Base-by-base conservation (phyloP, 2,888 invertebrate genomes). In the Coenonympha glycerion region DNA sequence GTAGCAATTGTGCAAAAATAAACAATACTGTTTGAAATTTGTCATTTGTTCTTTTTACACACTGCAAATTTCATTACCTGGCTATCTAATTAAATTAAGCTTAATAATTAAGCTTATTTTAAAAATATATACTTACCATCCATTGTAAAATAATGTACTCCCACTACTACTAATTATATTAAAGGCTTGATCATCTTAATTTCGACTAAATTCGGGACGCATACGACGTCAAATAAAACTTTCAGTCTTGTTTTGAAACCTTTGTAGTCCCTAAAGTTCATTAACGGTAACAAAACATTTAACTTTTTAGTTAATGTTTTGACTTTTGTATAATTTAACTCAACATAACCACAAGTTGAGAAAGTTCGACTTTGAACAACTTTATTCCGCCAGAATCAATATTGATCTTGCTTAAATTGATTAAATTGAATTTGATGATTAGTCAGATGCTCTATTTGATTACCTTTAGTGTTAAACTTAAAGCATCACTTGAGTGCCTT, bases 261-360 rank as follows among this genome's bases (percentile, higher is more conserved):
- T 76, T 71, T 71, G 71, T 68, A 66, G 71, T 69, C 67, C 69
- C 18, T 71, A 65, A 69, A 76, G 73, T 71, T 75, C 71, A 13
- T 63, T 42, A 37, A 68, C 64, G 67, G 64, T 49, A 22, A 31
- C 13, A 31, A 26, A 46, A 46, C 41, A 31, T 40, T 44, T 41
- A 45, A 50, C 30, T 26, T 8, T 47, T 18, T 16, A 24, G 44
- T 31, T 45, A 45, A 49, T 48, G n/a, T n/a, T n/a, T n/a, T n/a
- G n/a, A n/a, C 45, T 50, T 34, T 45, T 48, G 48, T 34, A 36
- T 41, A 13, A 39, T 18, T 49, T 21, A 39, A 53, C 33, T 39
- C 44, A 40, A 30, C 40, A 21, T 34, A 45, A 47, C 19, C 34
- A 15, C 31, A 18, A 36, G 28, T 39, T 47, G 13, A 28, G 30